Conservation (phyloP, 1,140 invertebrate genomes). For the Saccostrea glomerata region DNA sequence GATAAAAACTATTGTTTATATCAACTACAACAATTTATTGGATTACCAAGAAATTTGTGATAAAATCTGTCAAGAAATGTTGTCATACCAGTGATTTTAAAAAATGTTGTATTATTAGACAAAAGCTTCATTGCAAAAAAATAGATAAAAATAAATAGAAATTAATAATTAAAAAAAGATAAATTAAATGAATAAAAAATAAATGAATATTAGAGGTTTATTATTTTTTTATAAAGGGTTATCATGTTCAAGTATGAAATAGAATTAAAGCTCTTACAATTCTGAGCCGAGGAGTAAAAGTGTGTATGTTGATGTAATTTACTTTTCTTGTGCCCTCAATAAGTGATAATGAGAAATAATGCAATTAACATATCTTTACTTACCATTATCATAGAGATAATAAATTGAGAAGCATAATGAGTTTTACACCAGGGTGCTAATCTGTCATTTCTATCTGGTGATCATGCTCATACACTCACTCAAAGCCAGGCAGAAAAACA, state of each 20-base stretch:
- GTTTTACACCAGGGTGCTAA: conserved; percentile 26
- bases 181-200: too few species aligned
- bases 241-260: too few species aligned
- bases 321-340: background rate
- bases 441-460: conserved; percentile 14
- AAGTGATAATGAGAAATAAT: conserved; percentile 35
- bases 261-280: background rate
- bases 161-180: background rate
- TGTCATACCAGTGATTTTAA: too few species aligned
- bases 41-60: too few species aligned
- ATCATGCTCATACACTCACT: background rate
- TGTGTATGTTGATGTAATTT: background rate
- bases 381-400: conserved; percentile 25
- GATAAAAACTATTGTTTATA: too few species aligned
- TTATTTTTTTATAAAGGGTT: too few species aligned
- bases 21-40: too few species aligned
- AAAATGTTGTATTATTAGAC: too few species aligned
- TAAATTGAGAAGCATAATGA: conserved; percentile 10
- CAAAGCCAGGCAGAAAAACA: background rate
- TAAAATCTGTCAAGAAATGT: too few species aligned
- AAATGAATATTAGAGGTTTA: too few species aligned
- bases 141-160: too few species aligned
- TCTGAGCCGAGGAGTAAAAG: background rate
- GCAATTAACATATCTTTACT: background rate
- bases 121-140: too few species aligned